A percentile compares a stretch with the other conserved stretches of the same genome.
These are phyloP conservation scores for Caprella mutica DNA, from an alignment of 2,888 invertebrate genomes.

Conservation along the genomic window DNA sequence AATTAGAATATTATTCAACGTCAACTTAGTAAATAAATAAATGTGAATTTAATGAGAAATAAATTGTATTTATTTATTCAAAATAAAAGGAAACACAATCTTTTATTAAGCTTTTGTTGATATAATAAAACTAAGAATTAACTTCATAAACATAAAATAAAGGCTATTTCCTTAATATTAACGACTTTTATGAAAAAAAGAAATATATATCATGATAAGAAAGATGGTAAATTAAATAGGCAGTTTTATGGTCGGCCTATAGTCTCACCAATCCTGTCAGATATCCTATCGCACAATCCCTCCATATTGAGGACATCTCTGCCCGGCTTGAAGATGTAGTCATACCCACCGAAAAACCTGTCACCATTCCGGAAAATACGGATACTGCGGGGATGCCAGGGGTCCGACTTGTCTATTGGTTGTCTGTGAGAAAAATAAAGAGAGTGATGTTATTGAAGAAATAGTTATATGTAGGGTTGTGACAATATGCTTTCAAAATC, in stretches of 20 bases:
- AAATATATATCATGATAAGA: not conserved
- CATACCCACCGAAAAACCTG: slow-evolving; percentile 78
- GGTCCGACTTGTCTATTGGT: slow-evolving; percentile 5
- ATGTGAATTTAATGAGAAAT: too few species aligned
- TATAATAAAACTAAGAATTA: too few species aligned
- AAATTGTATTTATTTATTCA: too few species aligned
- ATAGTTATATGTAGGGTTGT: too few species aligned
- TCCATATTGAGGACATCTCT: slow-evolving; percentile 76
- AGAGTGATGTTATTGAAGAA: too few species aligned
- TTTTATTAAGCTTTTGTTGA: too few species aligned
- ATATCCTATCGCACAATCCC: slow-evolving; percentile 70
- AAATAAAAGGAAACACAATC: too few species aligned
- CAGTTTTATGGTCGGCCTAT: not conserved
- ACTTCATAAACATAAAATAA: too few species aligned
- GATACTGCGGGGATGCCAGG: slow-evolving; percentile 69
- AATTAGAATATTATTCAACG: too few species aligned
- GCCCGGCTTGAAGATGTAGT: slow-evolving; percentile 76
- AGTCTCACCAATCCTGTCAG: slow-evolving; percentile 39
- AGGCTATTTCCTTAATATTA: not conserved
- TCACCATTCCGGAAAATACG: slow-evolving; percentile 90
- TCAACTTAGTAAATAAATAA: too few species aligned
- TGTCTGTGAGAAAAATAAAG: too few species aligned
- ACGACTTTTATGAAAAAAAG: not conserved
- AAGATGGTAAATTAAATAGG: not conserved
- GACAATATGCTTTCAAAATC: too few species aligned